Percentiles rank a stretch among this genome's conserved stretches.
Conservation (phyloP, 2,113 vertebrate genomes). For the Scomber scombrus region DNA sequence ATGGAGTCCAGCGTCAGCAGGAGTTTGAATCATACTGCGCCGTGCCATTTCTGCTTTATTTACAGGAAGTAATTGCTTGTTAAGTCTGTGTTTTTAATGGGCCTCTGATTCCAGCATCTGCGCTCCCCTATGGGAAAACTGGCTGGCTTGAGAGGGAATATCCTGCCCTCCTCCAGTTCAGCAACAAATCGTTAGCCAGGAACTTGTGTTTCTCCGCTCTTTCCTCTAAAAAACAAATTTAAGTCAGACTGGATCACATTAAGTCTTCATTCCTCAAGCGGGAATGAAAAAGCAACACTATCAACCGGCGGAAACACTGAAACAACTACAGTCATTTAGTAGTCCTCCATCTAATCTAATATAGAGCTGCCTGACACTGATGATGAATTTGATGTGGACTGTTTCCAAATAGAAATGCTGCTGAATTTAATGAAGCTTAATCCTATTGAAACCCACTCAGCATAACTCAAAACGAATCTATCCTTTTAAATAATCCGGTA, state of each 20-base stretch:
- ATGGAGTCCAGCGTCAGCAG: slow-evolving; percentile 38
- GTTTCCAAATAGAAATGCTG: slow-evolving; percentile 7
- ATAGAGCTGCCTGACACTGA: slow-evolving; percentile 2
- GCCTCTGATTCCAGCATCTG: slow-evolving; percentile 53
- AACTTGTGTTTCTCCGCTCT: slow-evolving; percentile 28
- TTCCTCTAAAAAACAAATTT: slow-evolving; percentile 33
- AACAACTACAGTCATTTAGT: slow-evolving; percentile 9
- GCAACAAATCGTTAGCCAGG: slow-evolving; percentile 33
- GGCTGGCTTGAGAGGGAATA: slow-evolving; percentile 13
- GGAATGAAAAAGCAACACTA: slow-evolving; percentile 8
- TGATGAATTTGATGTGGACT: slow-evolving; percentile 30
- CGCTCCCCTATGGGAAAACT: not conserved
- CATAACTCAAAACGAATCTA: slow-evolving; percentile 1
- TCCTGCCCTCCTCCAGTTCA: slow-evolving; percentile 28
- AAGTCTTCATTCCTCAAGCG: slow-evolving; percentile 11
- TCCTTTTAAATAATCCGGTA: not conserved
- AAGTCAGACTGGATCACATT: slow-evolving; percentile 22
- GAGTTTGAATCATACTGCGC: slow-evolving; percentile 35
- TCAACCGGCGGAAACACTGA: slow-evolving; percentile 3
- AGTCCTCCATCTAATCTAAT: slow-evolving; percentile 34
- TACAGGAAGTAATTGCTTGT: slow-evolving; percentile 73
- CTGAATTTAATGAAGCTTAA: not conserved
- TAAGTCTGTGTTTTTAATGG: slow-evolving; percentile 69
- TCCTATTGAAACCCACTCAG: not conserved
- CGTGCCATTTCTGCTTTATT: slow-evolving; percentile 62